Evolutionary conservation across 2,888 invertebrate species (phyloP).

Genomic region (Enchytraeus crypticus): DNA sequence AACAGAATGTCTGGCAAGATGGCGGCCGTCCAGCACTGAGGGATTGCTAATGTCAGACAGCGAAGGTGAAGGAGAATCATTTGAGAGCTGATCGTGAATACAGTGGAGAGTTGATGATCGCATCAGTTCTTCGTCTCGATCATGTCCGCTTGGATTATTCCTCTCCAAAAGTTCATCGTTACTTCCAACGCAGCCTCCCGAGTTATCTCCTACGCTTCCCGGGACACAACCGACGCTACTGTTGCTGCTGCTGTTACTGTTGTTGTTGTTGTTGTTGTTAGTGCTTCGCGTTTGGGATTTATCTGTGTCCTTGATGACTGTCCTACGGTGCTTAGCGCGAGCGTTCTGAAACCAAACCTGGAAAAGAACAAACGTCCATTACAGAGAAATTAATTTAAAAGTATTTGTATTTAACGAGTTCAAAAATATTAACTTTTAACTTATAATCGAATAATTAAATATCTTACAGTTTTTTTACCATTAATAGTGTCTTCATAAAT

Average conservation of each 20-base stretch:
- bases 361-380: neutral
- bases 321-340: slow-evolving; percentile 92
- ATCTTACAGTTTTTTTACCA: no score
- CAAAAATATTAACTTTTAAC: no score
- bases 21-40: slow-evolving; percentile 1
- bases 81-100: neutral
- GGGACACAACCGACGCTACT: neutral
- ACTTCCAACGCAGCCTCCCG: neutral
- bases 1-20: neutral
- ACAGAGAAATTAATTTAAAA: neutral
- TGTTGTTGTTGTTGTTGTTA: neutral
- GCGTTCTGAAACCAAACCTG: slow-evolving; percentile 99
- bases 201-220: neutral
- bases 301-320: slow-evolving; percentile 16
- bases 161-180: neutral
- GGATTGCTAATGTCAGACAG: slow-evolving; percentile 37
- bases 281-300: slow-evolving; percentile 5
- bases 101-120: neutral
- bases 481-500: no score
- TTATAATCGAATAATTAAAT: no score
- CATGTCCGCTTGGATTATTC: neutral
- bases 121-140: neutral
- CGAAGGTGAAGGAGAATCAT: slow-evolving; percentile 5
- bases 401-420: no score
- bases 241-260: neutral